Evolutionary conservation across 1,140 invertebrate species (phyloP), one percentile per base, ranked within the genome.

Genomic region (Drosophila lacteicornis): DNA sequence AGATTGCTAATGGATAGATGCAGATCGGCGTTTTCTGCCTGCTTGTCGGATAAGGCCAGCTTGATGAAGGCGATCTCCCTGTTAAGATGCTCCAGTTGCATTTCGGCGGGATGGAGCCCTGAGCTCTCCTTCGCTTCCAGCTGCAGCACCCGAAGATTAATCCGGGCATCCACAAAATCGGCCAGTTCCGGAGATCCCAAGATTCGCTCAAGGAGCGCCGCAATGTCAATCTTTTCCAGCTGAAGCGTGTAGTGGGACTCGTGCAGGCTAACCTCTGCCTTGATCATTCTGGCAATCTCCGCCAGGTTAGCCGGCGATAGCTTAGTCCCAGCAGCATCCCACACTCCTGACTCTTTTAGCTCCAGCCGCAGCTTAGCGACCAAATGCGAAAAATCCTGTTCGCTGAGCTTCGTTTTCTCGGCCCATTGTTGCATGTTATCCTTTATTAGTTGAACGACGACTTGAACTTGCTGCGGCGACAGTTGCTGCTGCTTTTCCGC

Each of bases 61-160:
- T 93, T 94, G 6, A 94, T 91, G 36, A 91, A 92, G 4, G 92
- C 82, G 11, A 94, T 92, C 77, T 94, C 93, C 17, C 79, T 75
- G 27, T 92, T 90, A 2, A 94, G 56, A 11, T 91, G 79, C 36
- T 93, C 91, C 9, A 94, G 93, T 19, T 93, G 61, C 6, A 63
- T 53, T 53, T 91, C 71, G 19, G 47, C 60, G 83, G 86, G 17
- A 79, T 71, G 9, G 25, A 43, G n/a, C 13, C 57, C 82, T 5
- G 88, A 88, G 25, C 62, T 75, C 17, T 67, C 71, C 38, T 40
- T 60, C 5, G 22, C n/a, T 12, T 67, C 51, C 5, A 66, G 53
- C 49, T 58, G 15, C 43, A 61, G 53, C 22, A 90, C 45, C 3
- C 60, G 60, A 5, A 68, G 13, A 38, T 58, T 45, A 4, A 92